Evolutionary conservation across 2,797 vertebrate species (phyloP).

Genomic region (Sphenodon punctatus): DNA sequence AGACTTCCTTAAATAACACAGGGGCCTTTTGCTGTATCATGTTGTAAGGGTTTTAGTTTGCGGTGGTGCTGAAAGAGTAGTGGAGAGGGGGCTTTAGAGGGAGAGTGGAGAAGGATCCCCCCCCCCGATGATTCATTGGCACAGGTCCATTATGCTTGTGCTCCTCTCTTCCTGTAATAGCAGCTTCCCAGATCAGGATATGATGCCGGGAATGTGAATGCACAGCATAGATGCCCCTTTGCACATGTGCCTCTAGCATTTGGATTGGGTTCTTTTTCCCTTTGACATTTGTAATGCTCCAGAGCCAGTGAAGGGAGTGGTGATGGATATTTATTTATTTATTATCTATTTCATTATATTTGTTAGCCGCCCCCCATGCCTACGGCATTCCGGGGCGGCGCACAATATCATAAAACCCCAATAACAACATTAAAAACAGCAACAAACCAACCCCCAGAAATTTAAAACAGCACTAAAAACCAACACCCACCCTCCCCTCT

Average conservation of each 20-base stretch:
- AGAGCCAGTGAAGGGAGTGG: neutral
- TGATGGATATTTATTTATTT: neutral
- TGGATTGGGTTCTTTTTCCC: neutral
- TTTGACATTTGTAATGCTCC: neutral
- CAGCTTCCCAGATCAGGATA: neutral
- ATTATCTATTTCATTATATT: too few species aligned
- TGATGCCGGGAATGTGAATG: neutral
- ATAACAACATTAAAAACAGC: too few species aligned
- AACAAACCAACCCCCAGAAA: too few species aligned
- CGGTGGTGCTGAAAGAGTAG: neutral
- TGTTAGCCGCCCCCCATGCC: too few species aligned
- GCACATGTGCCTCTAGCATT: neutral
- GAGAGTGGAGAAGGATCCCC: neutral
- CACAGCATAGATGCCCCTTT: neutral
- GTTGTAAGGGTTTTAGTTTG: slow-evolving; percentile 3
- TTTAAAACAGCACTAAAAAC: too few species aligned
- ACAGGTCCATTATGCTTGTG: neutral
- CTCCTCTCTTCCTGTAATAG: slow-evolving; percentile 1
- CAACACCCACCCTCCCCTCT: too few species aligned
- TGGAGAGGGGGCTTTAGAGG: neutral
- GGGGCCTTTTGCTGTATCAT: slow-evolving; percentile 37
- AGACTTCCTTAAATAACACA: slow-evolving; percentile 20
- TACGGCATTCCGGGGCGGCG: too few species aligned
- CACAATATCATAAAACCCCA: too few species aligned
- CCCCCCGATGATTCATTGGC: neutral